A percentile compares a stretch with the other conserved stretches of the same genome.
Conservation (phyloP, 2,888 invertebrate species). For the Diplazon laetatorius region DNA sequence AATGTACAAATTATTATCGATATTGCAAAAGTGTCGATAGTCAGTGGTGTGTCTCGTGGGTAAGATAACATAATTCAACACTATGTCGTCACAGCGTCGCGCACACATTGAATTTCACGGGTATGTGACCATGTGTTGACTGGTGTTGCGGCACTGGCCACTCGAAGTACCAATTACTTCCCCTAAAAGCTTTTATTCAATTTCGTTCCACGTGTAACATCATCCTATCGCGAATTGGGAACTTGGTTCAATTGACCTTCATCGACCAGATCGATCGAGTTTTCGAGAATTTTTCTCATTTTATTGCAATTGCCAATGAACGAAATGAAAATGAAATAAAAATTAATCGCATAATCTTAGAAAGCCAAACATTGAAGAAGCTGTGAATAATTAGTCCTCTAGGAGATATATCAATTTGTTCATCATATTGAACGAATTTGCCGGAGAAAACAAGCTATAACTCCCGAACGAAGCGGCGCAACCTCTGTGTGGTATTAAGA, state of each 20-base stretch:
- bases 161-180: conserved; percentile 53
- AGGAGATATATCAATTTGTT: no score
- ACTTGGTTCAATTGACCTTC: conserved; percentile 52
- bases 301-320: conserved; percentile 40
- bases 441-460: no score
- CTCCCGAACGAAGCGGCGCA: no score
- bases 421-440: no score
- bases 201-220: conserved; percentile 51
- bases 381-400: no score
- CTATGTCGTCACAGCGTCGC: background rate
- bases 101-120: background rate
- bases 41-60: background rate
- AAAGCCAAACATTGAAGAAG: no score
- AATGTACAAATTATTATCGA: background rate
- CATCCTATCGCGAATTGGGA: conserved; percentile 49
- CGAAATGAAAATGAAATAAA: background rate
- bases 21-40: background rate
- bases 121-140: background rate
- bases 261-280: conserved; percentile 40
- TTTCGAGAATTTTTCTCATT: conserved; percentile 45
- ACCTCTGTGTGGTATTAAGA: no score
- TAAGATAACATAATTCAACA: conserved; percentile 3
- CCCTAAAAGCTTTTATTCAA: conserved; percentile 62
- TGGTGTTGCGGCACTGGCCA: conserved; percentile 9
- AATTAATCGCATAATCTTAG: no score